These are phyloP conservation scores for Sylvia atricapilla DNA, from an alignment of 2,113 vertebrate species.

Conservation along the genomic window DNA sequence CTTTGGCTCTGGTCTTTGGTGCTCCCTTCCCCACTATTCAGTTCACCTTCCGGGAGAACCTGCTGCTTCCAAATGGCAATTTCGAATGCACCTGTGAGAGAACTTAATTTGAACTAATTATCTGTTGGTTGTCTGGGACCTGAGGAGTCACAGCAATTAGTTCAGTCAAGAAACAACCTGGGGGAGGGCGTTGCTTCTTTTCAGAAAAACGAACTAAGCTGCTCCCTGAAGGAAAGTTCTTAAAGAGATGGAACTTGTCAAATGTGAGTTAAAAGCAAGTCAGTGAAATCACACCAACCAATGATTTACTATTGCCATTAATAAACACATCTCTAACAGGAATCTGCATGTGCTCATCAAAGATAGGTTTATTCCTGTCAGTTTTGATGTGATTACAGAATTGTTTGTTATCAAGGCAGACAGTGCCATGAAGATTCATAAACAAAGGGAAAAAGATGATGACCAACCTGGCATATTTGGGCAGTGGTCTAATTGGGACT, in stretches of 20 bases:
- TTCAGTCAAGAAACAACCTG: slow-evolving; percentile 44
- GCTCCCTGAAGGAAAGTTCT: not conserved
- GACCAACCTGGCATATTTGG: not conserved
- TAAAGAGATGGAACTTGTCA: slow-evolving; percentile 4
- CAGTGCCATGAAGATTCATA: not conserved
- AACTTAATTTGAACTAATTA: slow-evolving; percentile 59
- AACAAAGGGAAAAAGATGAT: not conserved
- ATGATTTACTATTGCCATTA: not conserved
- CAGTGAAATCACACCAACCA: not conserved
- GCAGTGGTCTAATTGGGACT: not conserved
- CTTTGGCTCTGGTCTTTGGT: not conserved
- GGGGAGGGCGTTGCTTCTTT: slow-evolving; percentile 2
- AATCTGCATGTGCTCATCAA: not conserved
- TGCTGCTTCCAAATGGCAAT: slow-evolving; percentile 27
- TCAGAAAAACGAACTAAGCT: slow-evolving; percentile 3
- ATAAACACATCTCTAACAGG: not conserved
- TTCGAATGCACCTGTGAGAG: slow-evolving; percentile 38
- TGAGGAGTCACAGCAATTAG: slow-evolving; percentile 50
- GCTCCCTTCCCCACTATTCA: not conserved
- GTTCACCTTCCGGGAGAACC: not conserved
- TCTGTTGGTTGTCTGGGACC: slow-evolving; percentile 50
- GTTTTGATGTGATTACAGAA: not conserved
- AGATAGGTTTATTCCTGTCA: not conserved
- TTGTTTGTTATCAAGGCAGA: not conserved
- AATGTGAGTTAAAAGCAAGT: not conserved